Base-by-base conservation (phyloP, 2,797 vertebrate species). In the Syndactyla subalaris region DNA sequence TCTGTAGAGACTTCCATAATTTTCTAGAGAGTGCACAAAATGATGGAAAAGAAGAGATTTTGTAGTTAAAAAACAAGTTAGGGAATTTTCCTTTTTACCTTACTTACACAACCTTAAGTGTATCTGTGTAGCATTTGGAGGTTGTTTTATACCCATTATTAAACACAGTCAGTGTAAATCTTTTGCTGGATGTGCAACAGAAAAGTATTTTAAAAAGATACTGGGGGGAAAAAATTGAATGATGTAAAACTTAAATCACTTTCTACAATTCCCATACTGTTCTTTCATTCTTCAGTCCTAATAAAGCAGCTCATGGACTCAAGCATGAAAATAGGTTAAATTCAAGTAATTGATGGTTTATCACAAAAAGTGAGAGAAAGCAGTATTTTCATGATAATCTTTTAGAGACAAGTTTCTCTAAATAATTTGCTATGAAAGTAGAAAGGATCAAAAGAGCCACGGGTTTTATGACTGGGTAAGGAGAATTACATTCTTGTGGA, bases 401-500 rank as follows among this genome's bases (percentile, higher is more conserved):
- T 80, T 89, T 77, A 61, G 85, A 93, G 71, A 80, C 49, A 83
- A 79, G 46, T 76, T 90, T 81, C 59, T 89, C 49, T 89, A 85
- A 92, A 83, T 88, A 84, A 89, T 84, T 66, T 77, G 32, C 52
- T 83, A 11, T 48, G 78, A 43, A 92, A 76, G 49, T 38, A 70
- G 39, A 75, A 75, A 86, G 57, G 58, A 94, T 93, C 79, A 95
- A 89, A 96, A 88, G 81, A 92, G 26, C 73, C 65, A 24, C 30
- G 45, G 41, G 34, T 49, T 96, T 93, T 93, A 81, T 85, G 76
- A n/a, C 46, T 58, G 75, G 19, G 10, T 83, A 72, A 91, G 48
- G 78, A 95, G 89, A 96, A 95, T 84, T 83, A 75, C 81, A 68
- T 89, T 91, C 79, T 57, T 72, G 73, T 59, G 66, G 70, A 75